Evolutionary conservation across 2,113 vertebrate genomes (phyloP).

Genomic region (Cichladusa arquata): DNA sequence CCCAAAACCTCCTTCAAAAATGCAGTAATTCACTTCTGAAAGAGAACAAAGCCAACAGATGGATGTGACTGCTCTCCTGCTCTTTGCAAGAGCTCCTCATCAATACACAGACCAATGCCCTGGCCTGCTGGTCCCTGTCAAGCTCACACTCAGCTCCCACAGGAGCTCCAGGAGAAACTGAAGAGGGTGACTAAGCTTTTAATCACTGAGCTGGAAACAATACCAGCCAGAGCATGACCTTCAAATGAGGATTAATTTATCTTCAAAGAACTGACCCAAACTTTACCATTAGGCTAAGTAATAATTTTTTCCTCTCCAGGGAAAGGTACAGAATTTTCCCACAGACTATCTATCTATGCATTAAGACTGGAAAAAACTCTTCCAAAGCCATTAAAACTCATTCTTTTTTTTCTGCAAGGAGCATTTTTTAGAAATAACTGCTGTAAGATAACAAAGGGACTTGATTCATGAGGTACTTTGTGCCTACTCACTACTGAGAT

Average conservation of each 20-base stretch:
- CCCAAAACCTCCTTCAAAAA: neutral
- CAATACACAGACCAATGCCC: neutral
- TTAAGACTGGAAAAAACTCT: neutral
- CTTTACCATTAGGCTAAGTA: neutral
- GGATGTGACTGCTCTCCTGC: neutral
- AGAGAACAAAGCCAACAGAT: neutral
- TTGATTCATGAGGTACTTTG: neutral
- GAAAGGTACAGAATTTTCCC: neutral
- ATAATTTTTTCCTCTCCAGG: neutral
- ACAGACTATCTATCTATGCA: neutral
- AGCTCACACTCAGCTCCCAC: neutral
- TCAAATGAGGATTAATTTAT: neutral
- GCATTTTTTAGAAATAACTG: neutral
- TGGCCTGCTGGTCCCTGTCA: neutral
- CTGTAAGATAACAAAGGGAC: neutral
- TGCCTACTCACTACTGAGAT: neutral
- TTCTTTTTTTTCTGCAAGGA: neutral
- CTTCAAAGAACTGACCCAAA: slow-evolving; percentile 17
- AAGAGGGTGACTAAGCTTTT: slow-evolving; percentile 11
- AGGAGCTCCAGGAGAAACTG: neutral
- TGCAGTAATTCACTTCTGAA: neutral
- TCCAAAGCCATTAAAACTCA: neutral
- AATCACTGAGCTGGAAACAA: neutral
- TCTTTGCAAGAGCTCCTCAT: neutral
- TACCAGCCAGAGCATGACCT: neutral